A percentile compares a stretch with the other conserved stretches of the same genome.
Evolutionary conservation across 2,113 vertebrate species (phyloP).

Genomic region (Peromyscus californicus): DNA sequence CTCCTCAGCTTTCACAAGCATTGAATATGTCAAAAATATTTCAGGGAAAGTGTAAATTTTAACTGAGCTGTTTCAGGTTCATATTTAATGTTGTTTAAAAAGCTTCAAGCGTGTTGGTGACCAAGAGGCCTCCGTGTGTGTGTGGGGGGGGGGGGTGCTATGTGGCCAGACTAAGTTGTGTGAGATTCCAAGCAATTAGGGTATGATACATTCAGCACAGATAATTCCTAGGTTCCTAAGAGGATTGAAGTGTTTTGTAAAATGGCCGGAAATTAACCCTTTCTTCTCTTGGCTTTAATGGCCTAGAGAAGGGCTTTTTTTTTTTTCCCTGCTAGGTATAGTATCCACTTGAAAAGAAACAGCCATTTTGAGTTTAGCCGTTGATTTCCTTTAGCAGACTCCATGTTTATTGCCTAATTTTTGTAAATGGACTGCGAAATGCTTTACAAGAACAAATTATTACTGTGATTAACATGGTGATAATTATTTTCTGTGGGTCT

Average conservation of each 20-base stretch:
- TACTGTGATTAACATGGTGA: slow-evolving; percentile 58
- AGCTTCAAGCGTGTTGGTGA: slow-evolving; percentile 80
- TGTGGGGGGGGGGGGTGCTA: not conserved
- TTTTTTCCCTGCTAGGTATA: not conserved
- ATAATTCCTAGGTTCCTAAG: slow-evolving; percentile 62
- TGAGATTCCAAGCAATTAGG: slow-evolving; percentile 80
- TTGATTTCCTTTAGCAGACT: slow-evolving; percentile 65
- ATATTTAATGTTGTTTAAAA: slow-evolving; percentile 88
- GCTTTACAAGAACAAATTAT: slow-evolving; percentile 68
- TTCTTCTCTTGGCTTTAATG: slow-evolving; percentile 61
- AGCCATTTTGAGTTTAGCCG: slow-evolving; percentile 30
- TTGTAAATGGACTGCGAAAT: slow-evolving; percentile 57
- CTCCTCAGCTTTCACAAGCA: slow-evolving; percentile 90
- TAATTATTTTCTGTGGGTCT: slow-evolving; percentile 68
- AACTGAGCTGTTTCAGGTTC: slow-evolving; percentile 88
- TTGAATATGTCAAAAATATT: slow-evolving; percentile 91
- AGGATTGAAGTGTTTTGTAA: slow-evolving; percentile 70
- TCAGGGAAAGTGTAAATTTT: slow-evolving; percentile 90
- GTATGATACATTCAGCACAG: slow-evolving; percentile 45
- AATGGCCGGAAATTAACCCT: slow-evolving; percentile 77
- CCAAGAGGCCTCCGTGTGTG: slow-evolving; percentile 80
- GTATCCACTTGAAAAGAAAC: slow-evolving; percentile 51
- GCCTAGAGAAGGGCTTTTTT: not conserved
- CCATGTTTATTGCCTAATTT: slow-evolving; percentile 58
- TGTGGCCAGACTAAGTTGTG: slow-evolving; percentile 73